Evolutionary conservation across 2,797 vertebrate species (phyloP).

Genomic region (Carcharodon carcharias): DNA sequence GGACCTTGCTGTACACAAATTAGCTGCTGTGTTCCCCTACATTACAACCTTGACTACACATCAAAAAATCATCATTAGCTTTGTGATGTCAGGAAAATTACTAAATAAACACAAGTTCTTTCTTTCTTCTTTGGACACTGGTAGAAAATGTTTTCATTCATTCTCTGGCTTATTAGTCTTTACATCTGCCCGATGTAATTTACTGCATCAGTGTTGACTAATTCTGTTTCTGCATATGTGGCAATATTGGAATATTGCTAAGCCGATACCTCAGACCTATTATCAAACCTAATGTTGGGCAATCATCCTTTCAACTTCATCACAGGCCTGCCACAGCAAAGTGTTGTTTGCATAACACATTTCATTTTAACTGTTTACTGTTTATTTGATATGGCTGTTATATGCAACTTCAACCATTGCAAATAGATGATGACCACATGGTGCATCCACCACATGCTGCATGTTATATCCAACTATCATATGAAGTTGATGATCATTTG

Average conservation of each 20-base stretch:
- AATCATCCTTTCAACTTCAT: not conserved
- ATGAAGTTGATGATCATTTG: not conserved
- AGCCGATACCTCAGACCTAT: not conserved
- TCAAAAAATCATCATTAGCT: not conserved
- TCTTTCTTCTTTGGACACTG: not conserved
- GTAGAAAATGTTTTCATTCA: not conserved
- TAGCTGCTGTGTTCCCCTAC: not conserved
- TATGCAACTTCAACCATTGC: not conserved
- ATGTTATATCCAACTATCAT: not conserved
- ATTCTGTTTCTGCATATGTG: too few relatives aligned
- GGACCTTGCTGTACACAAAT: not conserved
- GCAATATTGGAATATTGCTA: not conserved
- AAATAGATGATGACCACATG: not conserved
- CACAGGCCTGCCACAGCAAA: not conserved
- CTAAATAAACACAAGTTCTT: not conserved
- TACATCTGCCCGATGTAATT: not conserved
- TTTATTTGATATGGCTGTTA: not conserved
- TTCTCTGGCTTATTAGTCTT: not conserved
- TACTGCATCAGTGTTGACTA: not conserved
- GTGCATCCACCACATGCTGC: not conserved
- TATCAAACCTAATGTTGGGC: not conserved
- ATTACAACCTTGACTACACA: not conserved
- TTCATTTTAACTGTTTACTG: not conserved
- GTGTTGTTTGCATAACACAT: not conserved
- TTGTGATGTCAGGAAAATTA: not conserved